Percentiles rank a stretch among this genome's conserved stretches.
Conservation (phyloP, 2,113 vertebrate species). For the Dasyornis broadbenti region DNA sequence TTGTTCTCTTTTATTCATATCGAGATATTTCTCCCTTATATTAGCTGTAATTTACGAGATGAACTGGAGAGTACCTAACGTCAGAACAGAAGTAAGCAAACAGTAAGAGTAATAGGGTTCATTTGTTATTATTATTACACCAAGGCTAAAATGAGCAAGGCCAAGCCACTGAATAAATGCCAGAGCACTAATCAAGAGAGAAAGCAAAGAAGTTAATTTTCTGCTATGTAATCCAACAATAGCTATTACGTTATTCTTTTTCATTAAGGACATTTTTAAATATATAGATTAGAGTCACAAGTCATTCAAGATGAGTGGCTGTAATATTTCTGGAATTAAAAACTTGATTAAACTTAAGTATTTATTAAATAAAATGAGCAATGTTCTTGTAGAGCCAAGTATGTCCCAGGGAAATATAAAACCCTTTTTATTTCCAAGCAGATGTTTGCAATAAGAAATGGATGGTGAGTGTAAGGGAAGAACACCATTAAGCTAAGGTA, state of each 20-base stretch:
- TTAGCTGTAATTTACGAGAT: slow-evolving; percentile 56
- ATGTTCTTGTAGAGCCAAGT: slow-evolving; percentile 68
- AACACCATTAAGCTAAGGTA: slow-evolving; percentile 69
- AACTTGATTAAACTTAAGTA: slow-evolving; percentile 73
- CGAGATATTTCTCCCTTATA: slow-evolving; percentile 25
- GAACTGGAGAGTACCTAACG: slow-evolving; percentile 37
- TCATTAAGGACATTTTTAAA: slow-evolving; percentile 55
- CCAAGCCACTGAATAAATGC: slow-evolving; percentile 48
- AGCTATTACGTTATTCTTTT: slow-evolving; percentile 50
- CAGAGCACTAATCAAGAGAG: slow-evolving; percentile 32
- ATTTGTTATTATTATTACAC: slow-evolving; percentile 44
- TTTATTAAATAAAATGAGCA: slow-evolving; percentile 70
- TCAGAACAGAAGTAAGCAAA: slow-evolving; percentile 54
- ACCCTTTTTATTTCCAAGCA: slow-evolving; percentile 76
- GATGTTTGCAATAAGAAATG: slow-evolving; percentile 82
- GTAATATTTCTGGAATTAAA: slow-evolving; percentile 72
- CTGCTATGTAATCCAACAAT: slow-evolving; percentile 41
- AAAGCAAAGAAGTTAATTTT: slow-evolving; percentile 51
- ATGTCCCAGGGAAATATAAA: slow-evolving; percentile 75
- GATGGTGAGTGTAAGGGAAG: slow-evolving; percentile 76
- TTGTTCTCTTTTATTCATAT: slow-evolving; percentile 59
- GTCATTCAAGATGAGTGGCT: slow-evolving; percentile 65
- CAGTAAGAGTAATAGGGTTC: slow-evolving; percentile 44
- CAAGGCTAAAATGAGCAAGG: slow-evolving; percentile 48
- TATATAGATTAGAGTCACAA: slow-evolving; percentile 30